These are phyloP conservation scores for Polyommatus icarus DNA, from an alignment of 2,888 invertebrate species.

Conservation along the genomic window DNA sequence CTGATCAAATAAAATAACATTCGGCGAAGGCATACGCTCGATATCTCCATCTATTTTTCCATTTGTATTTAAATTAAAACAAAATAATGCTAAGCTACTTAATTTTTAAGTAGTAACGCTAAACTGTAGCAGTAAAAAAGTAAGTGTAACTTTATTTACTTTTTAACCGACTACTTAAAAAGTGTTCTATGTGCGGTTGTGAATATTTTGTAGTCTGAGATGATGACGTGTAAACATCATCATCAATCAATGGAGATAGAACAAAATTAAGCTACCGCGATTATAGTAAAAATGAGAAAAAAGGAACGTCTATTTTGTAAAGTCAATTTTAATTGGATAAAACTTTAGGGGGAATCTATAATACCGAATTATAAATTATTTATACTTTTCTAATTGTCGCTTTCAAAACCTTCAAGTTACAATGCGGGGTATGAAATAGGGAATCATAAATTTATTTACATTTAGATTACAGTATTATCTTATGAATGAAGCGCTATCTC, in stretches of 20 bases:
- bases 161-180: too few relatives aligned
- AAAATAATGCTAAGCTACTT: constrained; percentile 48
- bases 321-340: not conserved
- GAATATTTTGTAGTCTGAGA: too few relatives aligned
- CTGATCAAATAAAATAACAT: constrained; percentile 72
- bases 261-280: not conserved
- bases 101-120: not conserved
- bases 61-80: constrained; percentile 24
- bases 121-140: not conserved
- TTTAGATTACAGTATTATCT: constrained; percentile 47
- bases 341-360: not conserved
- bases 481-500: constrained; percentile 43
- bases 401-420: constrained; percentile 23
- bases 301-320: not conserved
- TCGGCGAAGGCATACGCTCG: constrained; percentile 48
- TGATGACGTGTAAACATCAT: too few relatives aligned
- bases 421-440: constrained; percentile 21
- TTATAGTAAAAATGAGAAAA: too few relatives aligned
- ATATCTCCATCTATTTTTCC: constrained; percentile 18
- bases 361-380: constrained; percentile 22
- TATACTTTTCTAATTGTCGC: constrained; percentile 18
- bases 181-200: too few relatives aligned
- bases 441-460: constrained; percentile 43
- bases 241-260: not conserved
- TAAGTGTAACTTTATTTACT: not conserved